Evolutionary conservation across 2,888 invertebrate species (phyloP), one percentile per base, ranked within the genome.

Genomic region (Stratiomys singularior): DNA sequence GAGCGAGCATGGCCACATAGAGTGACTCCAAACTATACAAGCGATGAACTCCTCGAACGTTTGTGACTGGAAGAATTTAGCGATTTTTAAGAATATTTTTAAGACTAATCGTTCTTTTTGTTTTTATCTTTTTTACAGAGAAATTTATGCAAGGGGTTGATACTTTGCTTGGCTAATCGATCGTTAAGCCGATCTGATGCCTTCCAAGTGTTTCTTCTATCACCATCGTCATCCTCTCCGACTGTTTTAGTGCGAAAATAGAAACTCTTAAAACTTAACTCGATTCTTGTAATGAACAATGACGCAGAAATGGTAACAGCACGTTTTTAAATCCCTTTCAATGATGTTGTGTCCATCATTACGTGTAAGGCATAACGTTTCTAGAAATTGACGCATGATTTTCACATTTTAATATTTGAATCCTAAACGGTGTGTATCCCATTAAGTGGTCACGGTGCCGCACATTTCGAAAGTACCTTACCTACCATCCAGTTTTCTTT

Each of bases 91-190:
- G 74, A 13, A 74, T 74, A 60, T 58, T 7, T 58, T 60, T 28
- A 37, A 58, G 27, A 74, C 60, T 74, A 74, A 74, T 74, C 46
- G 30, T 74, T 74, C 74, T 74, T 74, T 74, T 74, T 74, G 60
- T 74, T 74, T 67, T 74, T 74, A 74, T 74, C 74, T 74, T 74
- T 74, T 74, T 74, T 74, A 74, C 74, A 74, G 74, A 74, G 74
- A 21, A 37, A 67, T 44, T 25, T 23, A 64, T 27, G 28, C 28
- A 11, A 64, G 18, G 67, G 28, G 56, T 56, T 27, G 47, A 25
- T 60, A 21, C 37, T 58, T 74, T 30, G 74, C 37, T 60, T 74
- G 74, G 44, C 27, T 74, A 11, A 28, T 9, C 27, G 30, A 30
- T 64, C 64, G 64, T 9, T 18, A 15, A 30, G 18, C 27, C 64